Evolutionary conservation across 2,113 vertebrate genomes (phyloP).

Genomic region (Callocephalon fimbriatum): DNA sequence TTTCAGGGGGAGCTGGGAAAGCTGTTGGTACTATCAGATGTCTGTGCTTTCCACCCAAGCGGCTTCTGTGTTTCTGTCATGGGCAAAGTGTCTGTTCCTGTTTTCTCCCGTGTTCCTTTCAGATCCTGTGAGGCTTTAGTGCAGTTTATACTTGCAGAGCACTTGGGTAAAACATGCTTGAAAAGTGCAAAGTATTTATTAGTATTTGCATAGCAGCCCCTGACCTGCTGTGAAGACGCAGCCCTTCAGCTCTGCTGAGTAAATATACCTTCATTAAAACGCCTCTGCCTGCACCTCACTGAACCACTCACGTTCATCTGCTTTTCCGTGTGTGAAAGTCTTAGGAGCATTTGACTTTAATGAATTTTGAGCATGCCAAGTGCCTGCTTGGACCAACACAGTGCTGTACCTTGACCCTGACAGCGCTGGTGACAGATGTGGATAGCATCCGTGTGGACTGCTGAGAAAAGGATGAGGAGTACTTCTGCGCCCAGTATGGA

Average conservation of each 20-base stretch:
- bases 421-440: background rate
- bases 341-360: constrained; percentile 39
- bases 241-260: constrained; percentile 53
- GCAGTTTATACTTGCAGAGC: background rate
- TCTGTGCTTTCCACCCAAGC: background rate
- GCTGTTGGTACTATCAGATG: background rate
- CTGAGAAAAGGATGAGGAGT: background rate
- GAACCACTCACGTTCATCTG: background rate
- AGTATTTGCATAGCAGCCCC: constrained; percentile 59
- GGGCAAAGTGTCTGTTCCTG: background rate
- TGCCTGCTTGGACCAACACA: background rate
- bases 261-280: constrained; percentile 59
- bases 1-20: background rate
- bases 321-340: constrained; percentile 35
- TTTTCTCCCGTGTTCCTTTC: background rate
- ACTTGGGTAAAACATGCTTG: background rate
- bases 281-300: background rate
- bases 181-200: constrained; percentile 65
- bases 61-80: background rate
- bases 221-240: constrained; percentile 61
- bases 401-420: background rate
- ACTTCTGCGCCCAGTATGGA: background rate
- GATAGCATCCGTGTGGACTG: background rate
- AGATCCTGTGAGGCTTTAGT: background rate
- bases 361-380: constrained; percentile 27